Evolutionary conservation across 2,113 vertebrate species (phyloP).

Genomic region (Macheiramphus alcinus): DNA sequence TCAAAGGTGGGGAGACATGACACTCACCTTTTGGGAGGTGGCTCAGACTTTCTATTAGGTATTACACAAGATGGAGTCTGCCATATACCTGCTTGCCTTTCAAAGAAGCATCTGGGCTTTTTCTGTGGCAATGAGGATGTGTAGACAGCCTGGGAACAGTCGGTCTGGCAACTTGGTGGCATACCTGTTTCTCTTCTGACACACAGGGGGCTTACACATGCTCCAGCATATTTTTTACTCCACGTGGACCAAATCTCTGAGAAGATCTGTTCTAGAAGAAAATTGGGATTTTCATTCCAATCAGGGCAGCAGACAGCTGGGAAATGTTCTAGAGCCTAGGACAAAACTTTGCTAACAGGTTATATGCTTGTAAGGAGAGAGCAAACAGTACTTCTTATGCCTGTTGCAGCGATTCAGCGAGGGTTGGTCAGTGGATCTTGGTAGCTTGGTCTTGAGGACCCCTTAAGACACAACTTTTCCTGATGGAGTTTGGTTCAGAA

Average conservation of each 20-base stretch:
- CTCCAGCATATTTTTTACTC: background rate
- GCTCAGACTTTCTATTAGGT: conserved; percentile 61
- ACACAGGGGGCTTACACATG: background rate
- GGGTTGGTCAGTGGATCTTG: background rate
- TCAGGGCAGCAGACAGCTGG: background rate
- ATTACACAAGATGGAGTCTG: conserved; percentile 7
- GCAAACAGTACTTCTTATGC: background rate
- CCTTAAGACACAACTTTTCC: background rate
- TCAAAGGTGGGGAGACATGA: conserved; percentile 54
- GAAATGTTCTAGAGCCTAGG: background rate
- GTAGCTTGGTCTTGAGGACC: background rate
- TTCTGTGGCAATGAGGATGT: background rate
- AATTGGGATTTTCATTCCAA: background rate
- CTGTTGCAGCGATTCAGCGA: background rate
- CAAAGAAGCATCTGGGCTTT: conserved; percentile 26
- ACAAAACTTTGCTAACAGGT: background rate
- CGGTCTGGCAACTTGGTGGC: background rate
- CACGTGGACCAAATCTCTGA: background rate
- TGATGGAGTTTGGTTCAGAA: background rate
- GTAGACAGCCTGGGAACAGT: background rate
- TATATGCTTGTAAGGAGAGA: background rate
- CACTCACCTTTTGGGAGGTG: conserved; percentile 38
- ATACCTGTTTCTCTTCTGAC: background rate
- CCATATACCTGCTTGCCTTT: conserved; percentile 18
- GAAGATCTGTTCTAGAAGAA: background rate